These are phyloP conservation scores for Parnassius glacialis DNA, from an alignment of 2,888 invertebrate genomes.

Conservation along the genomic window DNA sequence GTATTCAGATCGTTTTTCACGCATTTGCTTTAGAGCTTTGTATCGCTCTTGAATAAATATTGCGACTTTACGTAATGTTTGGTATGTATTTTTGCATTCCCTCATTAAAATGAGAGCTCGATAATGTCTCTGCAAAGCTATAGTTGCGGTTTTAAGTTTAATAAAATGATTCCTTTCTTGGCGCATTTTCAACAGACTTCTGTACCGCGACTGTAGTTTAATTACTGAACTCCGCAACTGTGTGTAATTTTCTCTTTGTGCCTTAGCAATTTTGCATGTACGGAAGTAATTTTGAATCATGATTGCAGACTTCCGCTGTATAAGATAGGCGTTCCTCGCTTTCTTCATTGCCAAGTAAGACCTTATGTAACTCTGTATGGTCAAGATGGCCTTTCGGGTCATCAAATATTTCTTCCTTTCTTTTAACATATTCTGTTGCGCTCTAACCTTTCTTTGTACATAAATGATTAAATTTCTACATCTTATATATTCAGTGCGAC, in stretches of 20 bases:
- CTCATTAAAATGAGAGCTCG: slow-evolving; percentile 46
- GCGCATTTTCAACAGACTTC: slow-evolving; percentile 59
- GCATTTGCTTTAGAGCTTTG: slow-evolving; percentile 59
- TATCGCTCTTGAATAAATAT: slow-evolving; percentile 61
- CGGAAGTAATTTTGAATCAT: slow-evolving; percentile 47
- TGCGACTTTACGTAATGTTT: slow-evolving; percentile 34
- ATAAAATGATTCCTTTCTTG: slow-evolving; percentile 44
- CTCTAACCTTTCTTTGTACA: slow-evolving; percentile 77
- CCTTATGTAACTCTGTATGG: slow-evolving; percentile 75
- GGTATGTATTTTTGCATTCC: slow-evolving; percentile 32
- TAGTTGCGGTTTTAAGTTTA: slow-evolving; percentile 46
- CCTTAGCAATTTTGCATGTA: slow-evolving; percentile 37
- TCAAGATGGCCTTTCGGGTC: slow-evolving; percentile 55
- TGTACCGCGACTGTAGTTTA: slow-evolving; percentile 59
- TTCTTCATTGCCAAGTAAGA: slow-evolving; percentile 53
- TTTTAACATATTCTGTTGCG: slow-evolving; percentile 55
- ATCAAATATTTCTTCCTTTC: slow-evolving; percentile 56
- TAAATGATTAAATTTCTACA: slow-evolving; percentile 51
- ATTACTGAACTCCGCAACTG: slow-evolving; percentile 41
- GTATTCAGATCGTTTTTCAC: slow-evolving; percentile 46
- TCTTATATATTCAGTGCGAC: slow-evolving; percentile 54
- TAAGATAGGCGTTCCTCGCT: slow-evolving; percentile 42
- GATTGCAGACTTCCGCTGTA: slow-evolving; percentile 45
- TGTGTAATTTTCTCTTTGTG: slow-evolving; percentile 35
- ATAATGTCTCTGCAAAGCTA: slow-evolving; percentile 50